These are phyloP conservation scores for Petaurus breviceps DNA, from an alignment of 2,113 vertebrate genomes.

Conservation along the genomic window DNA sequence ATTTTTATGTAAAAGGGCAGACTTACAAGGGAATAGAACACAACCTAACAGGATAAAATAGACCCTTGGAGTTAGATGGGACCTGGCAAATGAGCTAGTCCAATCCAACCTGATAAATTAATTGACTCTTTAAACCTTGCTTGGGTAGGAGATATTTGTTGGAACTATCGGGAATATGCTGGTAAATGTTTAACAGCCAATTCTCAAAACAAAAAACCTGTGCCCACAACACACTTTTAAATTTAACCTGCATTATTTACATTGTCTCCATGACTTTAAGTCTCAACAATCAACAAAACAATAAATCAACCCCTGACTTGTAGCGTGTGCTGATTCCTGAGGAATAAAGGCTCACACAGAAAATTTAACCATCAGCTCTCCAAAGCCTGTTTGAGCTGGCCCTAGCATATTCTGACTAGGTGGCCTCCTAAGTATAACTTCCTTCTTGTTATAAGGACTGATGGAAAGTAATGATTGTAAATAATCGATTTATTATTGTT, in stretches of 20 bases:
- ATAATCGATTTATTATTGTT: background rate
- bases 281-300: background rate
- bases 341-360: background rate
- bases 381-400: background rate
- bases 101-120: background rate
- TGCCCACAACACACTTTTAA: background rate
- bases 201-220: background rate
- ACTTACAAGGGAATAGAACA: background rate
- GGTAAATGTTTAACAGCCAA: background rate
- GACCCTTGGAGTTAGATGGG: background rate
- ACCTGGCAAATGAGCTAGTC: background rate
- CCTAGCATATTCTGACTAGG: background rate
- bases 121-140: background rate
- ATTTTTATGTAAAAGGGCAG: background rate
- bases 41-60: background rate
- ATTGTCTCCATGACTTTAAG: background rate
- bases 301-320: background rate
- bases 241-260: background rate
- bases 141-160: background rate
- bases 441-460: background rate
- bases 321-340: background rate
- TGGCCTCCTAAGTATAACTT: background rate
- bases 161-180: background rate
- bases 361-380: background rate
- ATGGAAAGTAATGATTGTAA: background rate